Evolutionary conservation across 2,113 vertebrate species (phyloP).

Genomic region (Cygnus buccinator): DNA sequence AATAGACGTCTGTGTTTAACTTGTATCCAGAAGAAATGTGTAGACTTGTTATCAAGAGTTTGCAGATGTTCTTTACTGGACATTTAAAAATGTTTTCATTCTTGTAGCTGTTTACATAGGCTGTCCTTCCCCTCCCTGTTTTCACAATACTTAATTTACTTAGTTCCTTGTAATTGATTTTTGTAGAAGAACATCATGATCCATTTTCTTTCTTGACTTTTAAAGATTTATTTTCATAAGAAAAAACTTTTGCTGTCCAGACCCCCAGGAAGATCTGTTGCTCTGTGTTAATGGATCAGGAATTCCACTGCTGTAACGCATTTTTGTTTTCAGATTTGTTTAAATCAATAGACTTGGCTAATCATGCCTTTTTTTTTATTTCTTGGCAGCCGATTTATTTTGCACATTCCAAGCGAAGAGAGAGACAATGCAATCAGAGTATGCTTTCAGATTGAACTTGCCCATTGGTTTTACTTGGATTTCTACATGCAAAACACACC

Average conservation of each 20-base stretch:
- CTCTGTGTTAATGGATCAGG: neutral
- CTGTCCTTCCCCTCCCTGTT: neutral
- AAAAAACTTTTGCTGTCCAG: neutral
- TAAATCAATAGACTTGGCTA: neutral
- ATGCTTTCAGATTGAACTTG: constrained; percentile 99
- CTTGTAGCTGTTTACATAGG: neutral
- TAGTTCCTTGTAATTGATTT: neutral
- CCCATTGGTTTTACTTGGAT: constrained; percentile 99
- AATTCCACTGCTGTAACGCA: neutral
- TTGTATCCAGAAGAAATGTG: neutral
- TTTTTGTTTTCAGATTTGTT: neutral
- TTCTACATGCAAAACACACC: constrained; percentile 97
- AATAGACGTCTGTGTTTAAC: neutral
- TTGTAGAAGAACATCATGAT: neutral
- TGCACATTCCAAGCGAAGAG: constrained; percentile 98
- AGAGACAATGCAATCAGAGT: constrained; percentile 97
- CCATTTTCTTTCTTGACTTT: neutral
- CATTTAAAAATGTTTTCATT: neutral
- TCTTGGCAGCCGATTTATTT: constrained; percentile 92
- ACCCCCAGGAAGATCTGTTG: neutral
- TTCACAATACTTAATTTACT: neutral
- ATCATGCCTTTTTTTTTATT: neutral
- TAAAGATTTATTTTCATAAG: neutral
- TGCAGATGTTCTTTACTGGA: neutral
- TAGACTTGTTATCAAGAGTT: neutral